These are phyloP conservation scores for Poeciliopsis paucimaculata DNA, from an alignment of 2,797 vertebrate genomes.

Conservation along the genomic window DNA sequence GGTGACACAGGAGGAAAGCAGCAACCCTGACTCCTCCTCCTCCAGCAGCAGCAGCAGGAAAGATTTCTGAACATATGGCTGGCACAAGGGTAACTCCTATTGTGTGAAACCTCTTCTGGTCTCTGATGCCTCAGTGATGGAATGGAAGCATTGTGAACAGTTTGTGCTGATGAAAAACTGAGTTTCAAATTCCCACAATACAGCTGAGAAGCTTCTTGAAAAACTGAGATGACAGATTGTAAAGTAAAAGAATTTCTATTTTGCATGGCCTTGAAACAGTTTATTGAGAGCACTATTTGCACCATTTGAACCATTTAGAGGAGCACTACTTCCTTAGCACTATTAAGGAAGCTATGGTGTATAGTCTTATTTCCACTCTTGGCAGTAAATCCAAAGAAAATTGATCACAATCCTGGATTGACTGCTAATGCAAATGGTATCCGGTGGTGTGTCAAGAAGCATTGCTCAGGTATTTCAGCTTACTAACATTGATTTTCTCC, in stretches of 20 bases:
- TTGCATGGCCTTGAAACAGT: not conserved
- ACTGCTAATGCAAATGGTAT: not conserved
- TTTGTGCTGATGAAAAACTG: not conserved
- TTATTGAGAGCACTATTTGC: not conserved
- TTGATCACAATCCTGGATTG: not conserved
- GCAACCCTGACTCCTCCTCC: conserved; percentile 62
- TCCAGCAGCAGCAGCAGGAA: conserved; percentile 18
- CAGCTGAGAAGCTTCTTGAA: not conserved
- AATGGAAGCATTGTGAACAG: conserved; percentile 8
- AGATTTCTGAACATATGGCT: conserved; percentile 66
- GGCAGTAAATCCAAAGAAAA: not conserved
- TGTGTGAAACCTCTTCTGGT: conserved; percentile 27
- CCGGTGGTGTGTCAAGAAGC: not conserved
- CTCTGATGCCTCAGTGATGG: conserved; percentile 7
- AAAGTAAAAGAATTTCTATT: not conserved
- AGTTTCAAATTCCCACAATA: not conserved
- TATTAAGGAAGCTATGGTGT: not conserved
- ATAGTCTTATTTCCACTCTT: not conserved
- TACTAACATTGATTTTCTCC: not conserved
- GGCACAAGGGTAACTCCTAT: conserved; percentile 48
- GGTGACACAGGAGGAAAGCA: conserved; percentile 67
- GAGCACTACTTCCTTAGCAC: not conserved
- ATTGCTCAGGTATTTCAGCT: not conserved
- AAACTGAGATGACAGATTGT: not conserved
- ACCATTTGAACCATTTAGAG: too few relatives aligned